Percentiles rank a stretch among this genome's conserved stretches.
These are phyloP conservation scores for Apostichopus parvimensis DNA, from an alignment of 35 echinoderm and acorn worm species.

Conservation along the genomic window DNA sequence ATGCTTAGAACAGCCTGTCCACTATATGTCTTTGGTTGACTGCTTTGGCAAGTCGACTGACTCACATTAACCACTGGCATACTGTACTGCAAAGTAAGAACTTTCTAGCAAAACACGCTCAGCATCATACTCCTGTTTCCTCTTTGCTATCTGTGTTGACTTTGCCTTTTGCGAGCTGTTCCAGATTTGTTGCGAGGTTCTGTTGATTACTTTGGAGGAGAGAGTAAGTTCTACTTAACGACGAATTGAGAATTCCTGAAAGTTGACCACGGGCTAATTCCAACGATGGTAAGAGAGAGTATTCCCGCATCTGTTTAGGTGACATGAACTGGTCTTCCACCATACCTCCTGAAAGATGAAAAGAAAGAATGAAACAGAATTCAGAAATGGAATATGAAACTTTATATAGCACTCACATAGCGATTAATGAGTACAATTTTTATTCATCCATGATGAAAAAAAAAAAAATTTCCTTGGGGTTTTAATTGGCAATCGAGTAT, in stretches of 20 bases:
- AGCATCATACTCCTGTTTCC: background rate
- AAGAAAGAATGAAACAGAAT: background rate
- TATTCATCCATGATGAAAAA: no score
- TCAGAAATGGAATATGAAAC: no score
- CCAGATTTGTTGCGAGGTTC: constrained; percentile 65
- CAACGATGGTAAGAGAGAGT: constrained; percentile 66
- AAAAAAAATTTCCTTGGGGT: no score
- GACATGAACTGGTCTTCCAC: constrained; percentile 85
- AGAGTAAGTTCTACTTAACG: constrained; percentile 58
- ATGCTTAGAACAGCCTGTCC: no score
- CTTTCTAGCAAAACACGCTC: background rate
- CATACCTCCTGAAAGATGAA: constrained; percentile 66
- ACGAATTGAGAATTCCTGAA: constrained; percentile 58
- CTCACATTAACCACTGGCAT: no score
- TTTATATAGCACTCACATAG: no score
- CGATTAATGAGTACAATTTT: no score
- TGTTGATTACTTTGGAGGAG: constrained; percentile 86
- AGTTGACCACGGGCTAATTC: constrained; percentile 65
- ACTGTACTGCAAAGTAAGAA: no score
- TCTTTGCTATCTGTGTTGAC: background rate
- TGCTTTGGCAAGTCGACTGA: no score
- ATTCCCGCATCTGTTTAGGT: constrained; percentile 69
- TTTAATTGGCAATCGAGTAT: no score
- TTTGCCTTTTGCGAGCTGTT: constrained; percentile 64
- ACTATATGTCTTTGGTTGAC: no score